These are phyloP conservation scores for Oscheius sp. DNA, from an alignment of 1,140 invertebrate species.

Conservation along the genomic window DNA sequence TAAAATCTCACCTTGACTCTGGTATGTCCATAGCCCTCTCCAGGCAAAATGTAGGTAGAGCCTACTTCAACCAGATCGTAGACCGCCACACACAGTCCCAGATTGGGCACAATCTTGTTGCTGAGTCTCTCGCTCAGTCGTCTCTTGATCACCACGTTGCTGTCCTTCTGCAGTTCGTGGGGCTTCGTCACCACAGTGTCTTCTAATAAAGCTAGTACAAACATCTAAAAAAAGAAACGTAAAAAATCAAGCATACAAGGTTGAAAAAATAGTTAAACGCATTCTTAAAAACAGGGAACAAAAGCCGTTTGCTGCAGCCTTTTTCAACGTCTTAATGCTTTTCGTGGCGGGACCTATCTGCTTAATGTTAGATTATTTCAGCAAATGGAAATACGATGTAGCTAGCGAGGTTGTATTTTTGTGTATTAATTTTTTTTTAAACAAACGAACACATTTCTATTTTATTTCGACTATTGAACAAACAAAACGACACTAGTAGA, in stretches of 20 bases:
- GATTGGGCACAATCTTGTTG: constrained; percentile 26
- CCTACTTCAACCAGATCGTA: constrained; percentile 31
- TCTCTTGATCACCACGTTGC: neutral
- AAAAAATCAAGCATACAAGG: neutral
- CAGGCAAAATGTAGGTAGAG: constrained; percentile 26
- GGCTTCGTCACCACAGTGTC: constrained; percentile 5
- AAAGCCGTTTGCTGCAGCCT: neutral
- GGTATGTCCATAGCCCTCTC: constrained; percentile 29
- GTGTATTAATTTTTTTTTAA: neutral
- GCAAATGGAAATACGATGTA: too few species aligned
- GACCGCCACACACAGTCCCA: constrained; percentile 29
- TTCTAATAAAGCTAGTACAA: constrained; percentile 1
- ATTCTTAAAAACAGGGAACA: neutral
- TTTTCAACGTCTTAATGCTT: too few species aligned
- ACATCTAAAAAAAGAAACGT: constrained; percentile 4
- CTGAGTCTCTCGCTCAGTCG: constrained; percentile 20
- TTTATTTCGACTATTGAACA: neutral
- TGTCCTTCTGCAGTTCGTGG: neutral
- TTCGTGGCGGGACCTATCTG: too few species aligned
- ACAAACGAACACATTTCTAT: neutral
- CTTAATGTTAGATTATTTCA: too few species aligned
- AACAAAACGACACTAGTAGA: neutral
- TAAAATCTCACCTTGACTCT: constrained; percentile 17
- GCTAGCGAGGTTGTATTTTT: too few species aligned
- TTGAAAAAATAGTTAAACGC: neutral